These are phyloP conservation scores for Leptinotarsa defecta DNA, from an alignment of 1,140 invertebrate genomes.

Conservation along the genomic window DNA sequence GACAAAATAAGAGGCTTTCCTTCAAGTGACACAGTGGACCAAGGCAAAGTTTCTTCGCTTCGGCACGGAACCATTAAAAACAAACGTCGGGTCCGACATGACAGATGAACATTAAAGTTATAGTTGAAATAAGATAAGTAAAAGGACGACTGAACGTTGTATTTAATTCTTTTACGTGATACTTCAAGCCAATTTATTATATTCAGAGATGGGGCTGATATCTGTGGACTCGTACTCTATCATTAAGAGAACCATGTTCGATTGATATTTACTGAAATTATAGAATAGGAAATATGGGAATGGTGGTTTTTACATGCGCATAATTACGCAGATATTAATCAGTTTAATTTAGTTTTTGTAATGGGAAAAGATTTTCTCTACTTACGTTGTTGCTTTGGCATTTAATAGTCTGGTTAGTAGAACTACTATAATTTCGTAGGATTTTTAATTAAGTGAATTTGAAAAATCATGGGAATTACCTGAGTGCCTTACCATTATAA, in stretches of 20 bases:
- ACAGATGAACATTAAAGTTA: conserved; percentile 54
- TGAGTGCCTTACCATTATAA: not conserved
- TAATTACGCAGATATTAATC: conserved; percentile 25
- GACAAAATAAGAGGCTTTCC: conserved; percentile 54
- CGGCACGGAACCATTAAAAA: not conserved
- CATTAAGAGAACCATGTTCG: conserved; percentile 41
- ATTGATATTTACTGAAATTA: conserved; percentile 47
- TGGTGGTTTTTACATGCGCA: conserved; percentile 3
- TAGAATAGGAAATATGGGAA: conserved; percentile 25
- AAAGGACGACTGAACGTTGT: conserved; percentile 54
- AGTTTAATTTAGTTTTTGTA: conserved; percentile 17
- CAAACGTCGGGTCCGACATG: conserved; percentile 37
- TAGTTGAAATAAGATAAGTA: conserved; percentile 55
- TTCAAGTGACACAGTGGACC: conserved; percentile 33
- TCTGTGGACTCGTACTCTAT: conserved; percentile 27
- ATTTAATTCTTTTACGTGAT: conserved; percentile 56
- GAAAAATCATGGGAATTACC: not conserved
- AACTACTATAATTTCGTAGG: not conserved
- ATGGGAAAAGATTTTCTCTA: conserved; percentile 20
- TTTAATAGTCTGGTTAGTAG: conserved; percentile 5
- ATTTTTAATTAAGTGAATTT: conserved; percentile 2
- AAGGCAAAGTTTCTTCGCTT: too few species aligned
- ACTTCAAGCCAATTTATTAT: conserved; percentile 53
- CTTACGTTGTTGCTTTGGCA: conserved; percentile 6
- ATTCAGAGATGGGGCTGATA: conserved; percentile 44